Base-by-base conservation (phyloP, 2,797 vertebrate species). In the Hydrophis major region DNA sequence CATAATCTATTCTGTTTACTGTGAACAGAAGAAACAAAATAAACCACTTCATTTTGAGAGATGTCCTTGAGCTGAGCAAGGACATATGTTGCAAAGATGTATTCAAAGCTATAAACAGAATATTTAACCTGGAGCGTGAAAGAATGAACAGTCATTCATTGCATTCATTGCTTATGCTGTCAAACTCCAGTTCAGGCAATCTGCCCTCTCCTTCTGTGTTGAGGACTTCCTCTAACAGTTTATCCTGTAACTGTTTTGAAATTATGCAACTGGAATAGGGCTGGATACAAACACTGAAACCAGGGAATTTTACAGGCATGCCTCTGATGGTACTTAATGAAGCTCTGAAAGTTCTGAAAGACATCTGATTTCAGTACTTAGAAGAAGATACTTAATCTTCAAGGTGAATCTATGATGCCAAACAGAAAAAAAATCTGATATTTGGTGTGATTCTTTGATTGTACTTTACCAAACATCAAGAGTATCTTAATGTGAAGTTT, bases 1-100 rank as follows among this genome's bases (percentile, higher is more conserved):
- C 27, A 59, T 93, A 32, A 86, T 89, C 63, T 63, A 13, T 90
- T 94, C 22, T 94, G 6, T 90, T 74, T 27, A 83, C 42, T 91
- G 27, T 32, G 18, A 37, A 22, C 37, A 28, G 78, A 55, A 94
- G 88, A 94, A 89, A 6, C 61, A 90, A 90, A 90, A 86, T 42
- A 92, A 92, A 92, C 1, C 2, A 87, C 92, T 92, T 1, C 3
- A n/a, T 63, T 95, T 28, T 94, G 14, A 47, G 13, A 89, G 42
- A 89, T 47, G 20, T 89, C 25, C 56, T 87, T 92, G 63, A 86
- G 63, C 53, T 91, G 60, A 86, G 63, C 53, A 89, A 92, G 4
- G 2, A 18, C 28, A 88, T 13, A 11, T 14, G 60, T 60, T 59
- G 22, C 2, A 47, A 16, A 89, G 28, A 86, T 88, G 28, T 6